Evolutionary conservation across 2,797 vertebrate species (phyloP).

Genomic region (Huso huso): DNA sequence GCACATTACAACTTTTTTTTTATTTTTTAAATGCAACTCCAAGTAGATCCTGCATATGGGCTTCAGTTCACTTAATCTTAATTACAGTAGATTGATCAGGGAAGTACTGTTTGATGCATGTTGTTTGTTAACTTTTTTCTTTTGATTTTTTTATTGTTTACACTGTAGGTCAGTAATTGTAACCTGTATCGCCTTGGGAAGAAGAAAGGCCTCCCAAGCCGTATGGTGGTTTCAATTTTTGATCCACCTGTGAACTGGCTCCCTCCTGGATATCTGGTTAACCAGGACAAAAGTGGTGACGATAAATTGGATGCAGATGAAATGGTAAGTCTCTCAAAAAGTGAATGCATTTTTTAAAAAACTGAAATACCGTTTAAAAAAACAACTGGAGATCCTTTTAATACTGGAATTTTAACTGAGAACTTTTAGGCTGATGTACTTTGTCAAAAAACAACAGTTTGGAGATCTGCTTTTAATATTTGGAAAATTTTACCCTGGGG

Average conservation of each 20-base stretch:
- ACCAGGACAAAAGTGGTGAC: conserved; percentile 84
- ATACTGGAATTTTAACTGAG: too few relatives aligned
- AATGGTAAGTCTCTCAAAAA: conserved; percentile 52
- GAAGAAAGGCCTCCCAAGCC: conserved; percentile 94
- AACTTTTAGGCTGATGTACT: not conserved
- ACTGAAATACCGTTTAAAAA: too few relatives aligned
- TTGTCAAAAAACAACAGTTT: too few relatives aligned
- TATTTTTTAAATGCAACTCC: too few relatives aligned
- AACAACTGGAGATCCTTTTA: too few relatives aligned
- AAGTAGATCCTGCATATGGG: too few relatives aligned
- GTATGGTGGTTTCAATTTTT: conserved; percentile 98
- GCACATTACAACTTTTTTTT: too few relatives aligned
- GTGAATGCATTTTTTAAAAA: too few relatives aligned
- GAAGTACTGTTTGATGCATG: not conserved
- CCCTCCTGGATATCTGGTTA: conserved; percentile 92
- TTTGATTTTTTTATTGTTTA: not conserved
- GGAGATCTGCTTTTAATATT: too few relatives aligned
- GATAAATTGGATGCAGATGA: conserved; percentile 87
- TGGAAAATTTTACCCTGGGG: too few relatives aligned
- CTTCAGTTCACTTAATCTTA: too few relatives aligned
- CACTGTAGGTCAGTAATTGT: conserved; percentile 94
- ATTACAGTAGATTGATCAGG: too few relatives aligned
- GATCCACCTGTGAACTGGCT: conserved; percentile 98
- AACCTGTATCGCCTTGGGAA: conserved; percentile 96
- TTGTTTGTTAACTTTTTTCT: not conserved